Evolutionary conservation across 2,113 vertebrate species (phyloP), one percentile per base, ranked within the genome.

Genomic region (Haemorhous mexicanus): DNA sequence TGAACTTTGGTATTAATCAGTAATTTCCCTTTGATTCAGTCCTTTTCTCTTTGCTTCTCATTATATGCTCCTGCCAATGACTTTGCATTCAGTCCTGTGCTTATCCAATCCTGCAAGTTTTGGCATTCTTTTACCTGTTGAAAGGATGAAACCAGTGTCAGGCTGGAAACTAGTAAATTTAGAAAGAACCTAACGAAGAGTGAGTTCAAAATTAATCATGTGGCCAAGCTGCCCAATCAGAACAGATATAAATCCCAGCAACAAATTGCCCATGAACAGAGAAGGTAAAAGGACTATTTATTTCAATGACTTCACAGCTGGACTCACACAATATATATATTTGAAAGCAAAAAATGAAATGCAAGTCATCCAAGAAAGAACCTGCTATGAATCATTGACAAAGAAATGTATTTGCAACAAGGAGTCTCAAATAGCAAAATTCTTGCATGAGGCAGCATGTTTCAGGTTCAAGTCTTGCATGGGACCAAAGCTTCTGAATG

Each of bases 221-320:
- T 64, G 69, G 33, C 37, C 62, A 82, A 58, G 22, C 16, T 83
- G 41, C 43, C 70, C 70, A 93, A 70, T 91, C 58, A 83, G 63
- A 73, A 77, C 32, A 56, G 39, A 79, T 70, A 88, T 74, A 88
- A 91, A 90, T 83, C 82, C 63, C 47, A 70, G 68, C 19, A 93
- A 91, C 26, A 83, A 93, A 88, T 90, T 55, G 70, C 39, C 90
- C 70, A 77, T 80, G 87, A 91, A 70, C 23, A 80, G 67, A 53
- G 63, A 61, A 89, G 10, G 84, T 61, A 82, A 90, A 92, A 86
- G 14, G 33, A 77, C 55, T 92, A 75, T 84, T 96, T 84, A 53
- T 95, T 56, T 91, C 63, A 85, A 80, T 80, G 55, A 94, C 63
- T 95, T 88, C 70, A 93, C 90, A 96, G 85, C 33, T 95, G 75